Base-by-base conservation (phyloP, 2,888 invertebrate genomes). In the Eurytoma adleriae region DNA sequence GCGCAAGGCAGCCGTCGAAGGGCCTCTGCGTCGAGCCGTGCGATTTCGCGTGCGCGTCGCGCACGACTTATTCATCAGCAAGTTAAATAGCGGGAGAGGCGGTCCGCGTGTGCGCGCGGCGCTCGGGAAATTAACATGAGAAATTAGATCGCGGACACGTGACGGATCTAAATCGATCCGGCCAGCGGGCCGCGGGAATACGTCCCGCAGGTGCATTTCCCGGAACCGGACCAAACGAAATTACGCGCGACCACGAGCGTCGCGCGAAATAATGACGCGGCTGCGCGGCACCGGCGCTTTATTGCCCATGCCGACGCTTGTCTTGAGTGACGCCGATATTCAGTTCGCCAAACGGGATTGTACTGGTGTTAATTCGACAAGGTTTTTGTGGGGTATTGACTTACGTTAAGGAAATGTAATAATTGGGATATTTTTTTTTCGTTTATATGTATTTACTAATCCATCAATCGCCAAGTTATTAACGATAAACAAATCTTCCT, bases 101-200 rank as follows among this genome's bases (percentile, higher is more conserved):
- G 12, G 1, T n/a, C 66, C 7, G 48, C 24, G 70, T n/a, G 62
- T 14, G 62, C n/a, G 40, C 20, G 20, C 48, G 13, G 69, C n/a
- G 50, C 64, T 16, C 57, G 72, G 69, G 27, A 59, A 78, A 81
- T 81, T 78, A 81, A 70, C 77, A 57, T 73, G 78, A 78, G 74
- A 74, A 74, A 81, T 70, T 81, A 78, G 73, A 79, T 79, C 68
- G 61, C 48, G 27, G 40, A 52, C 48, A 52, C 18, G 27, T 3
- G 18, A 3, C 50, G 30, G 66, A 71, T 71, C 71, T 13, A 52
- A 50, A 78, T 78, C 78, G 78, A 78, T 78, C 54, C 66, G 40
- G 0, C 27, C 27, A 3, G 14, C 2, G 12, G 12, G 59, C 27
- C 16, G 10, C 62, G 40, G 40, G 5, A 40, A 40, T 40, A 40